These are phyloP conservation scores for Pao palembangensis DNA, from an alignment of 2,113 vertebrate genomes.

Conservation along the genomic window DNA sequence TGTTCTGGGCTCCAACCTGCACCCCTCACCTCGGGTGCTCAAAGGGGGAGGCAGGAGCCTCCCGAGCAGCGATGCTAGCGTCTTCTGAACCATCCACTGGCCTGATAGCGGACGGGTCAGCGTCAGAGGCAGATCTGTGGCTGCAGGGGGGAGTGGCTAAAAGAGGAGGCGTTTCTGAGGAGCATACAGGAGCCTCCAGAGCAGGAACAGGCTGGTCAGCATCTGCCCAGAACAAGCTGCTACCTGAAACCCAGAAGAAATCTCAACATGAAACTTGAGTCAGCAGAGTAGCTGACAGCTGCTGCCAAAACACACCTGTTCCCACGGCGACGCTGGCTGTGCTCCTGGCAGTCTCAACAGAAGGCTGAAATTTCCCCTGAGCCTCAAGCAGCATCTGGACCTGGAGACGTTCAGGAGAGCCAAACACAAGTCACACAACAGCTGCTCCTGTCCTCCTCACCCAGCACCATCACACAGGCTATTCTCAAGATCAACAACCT, in stretches of 20 bases:
- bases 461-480: too few species aligned
- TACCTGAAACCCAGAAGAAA: slow-evolving; percentile 72
- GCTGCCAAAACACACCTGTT: slow-evolving; percentile 79
- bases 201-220: slow-evolving; percentile 37
- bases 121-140: slow-evolving; percentile 29
- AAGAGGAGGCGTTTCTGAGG: slow-evolving; percentile 17
- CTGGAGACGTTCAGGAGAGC: slow-evolving; percentile 56
- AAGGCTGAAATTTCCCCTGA: slow-evolving; percentile 69
- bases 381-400: slow-evolving; percentile 90
- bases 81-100: slow-evolving; percentile 1
- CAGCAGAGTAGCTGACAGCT: not conserved
- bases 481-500: too few species aligned
- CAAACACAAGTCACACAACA: not conserved
- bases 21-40: slow-evolving; percentile 30
- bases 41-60: not conserved
- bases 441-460: too few species aligned
- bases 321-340: slow-evolving; percentile 89
- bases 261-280: too few species aligned
- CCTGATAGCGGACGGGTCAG: not conserved
- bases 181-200: slow-evolving; percentile 5
- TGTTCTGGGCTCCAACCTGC: too few species aligned
- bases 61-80: slow-evolving; percentile 1
- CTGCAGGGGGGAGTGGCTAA: slow-evolving; percentile 67
- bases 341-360: slow-evolving; percentile 39
- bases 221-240: slow-evolving; percentile 87